A percentile compares a stretch with the other conserved stretches of the same genome.
Conservation (phyloP, 1,140 invertebrate species). For the Neodiprion lecontei region DNA sequence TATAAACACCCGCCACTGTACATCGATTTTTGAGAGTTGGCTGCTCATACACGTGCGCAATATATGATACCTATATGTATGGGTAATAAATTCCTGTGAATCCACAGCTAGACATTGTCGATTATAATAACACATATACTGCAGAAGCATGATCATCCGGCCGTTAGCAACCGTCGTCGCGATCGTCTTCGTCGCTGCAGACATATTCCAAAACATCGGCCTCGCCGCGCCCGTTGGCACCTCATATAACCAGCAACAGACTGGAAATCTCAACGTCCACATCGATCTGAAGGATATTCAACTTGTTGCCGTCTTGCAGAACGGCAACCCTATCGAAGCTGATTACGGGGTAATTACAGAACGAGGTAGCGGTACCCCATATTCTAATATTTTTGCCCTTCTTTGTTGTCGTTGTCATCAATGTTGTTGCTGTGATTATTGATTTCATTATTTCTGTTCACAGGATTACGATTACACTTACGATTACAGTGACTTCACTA, state of each 20-base stretch:
- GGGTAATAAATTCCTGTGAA: not conserved
- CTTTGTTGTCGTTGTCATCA: not conserved
- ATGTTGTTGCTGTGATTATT: slow-evolving; percentile 8
- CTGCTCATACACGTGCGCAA: too few species aligned
- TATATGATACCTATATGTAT: too few species aligned
- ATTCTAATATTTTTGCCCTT: slow-evolving; percentile 12
- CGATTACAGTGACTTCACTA: slow-evolving; percentile 60
- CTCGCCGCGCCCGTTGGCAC: slow-evolving; percentile 22
- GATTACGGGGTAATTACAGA: slow-evolving; percentile 61
- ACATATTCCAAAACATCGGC: slow-evolving; percentile 22
- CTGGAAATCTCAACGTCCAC: slow-evolving; percentile 79
- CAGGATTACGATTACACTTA: slow-evolving; percentile 60
- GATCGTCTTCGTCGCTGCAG: not conserved
- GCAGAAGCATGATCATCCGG: not conserved
- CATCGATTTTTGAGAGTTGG: too few species aligned
- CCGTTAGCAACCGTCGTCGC: not conserved
- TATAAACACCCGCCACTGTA: too few species aligned
- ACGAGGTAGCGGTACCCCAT: slow-evolving; percentile 9
- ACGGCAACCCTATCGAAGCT: slow-evolving; percentile 53
- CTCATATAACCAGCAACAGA: slow-evolving; percentile 75
- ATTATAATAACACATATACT: too few species aligned
- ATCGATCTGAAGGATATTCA: slow-evolving; percentile 79
- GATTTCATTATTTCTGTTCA: slow-evolving; percentile 27
- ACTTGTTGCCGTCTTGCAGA: slow-evolving; percentile 71
- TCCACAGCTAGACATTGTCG: not conserved